Evolutionary conservation across 2,113 vertebrate species (phyloP).

Genomic region (Psilopogon haemacephalus): DNA sequence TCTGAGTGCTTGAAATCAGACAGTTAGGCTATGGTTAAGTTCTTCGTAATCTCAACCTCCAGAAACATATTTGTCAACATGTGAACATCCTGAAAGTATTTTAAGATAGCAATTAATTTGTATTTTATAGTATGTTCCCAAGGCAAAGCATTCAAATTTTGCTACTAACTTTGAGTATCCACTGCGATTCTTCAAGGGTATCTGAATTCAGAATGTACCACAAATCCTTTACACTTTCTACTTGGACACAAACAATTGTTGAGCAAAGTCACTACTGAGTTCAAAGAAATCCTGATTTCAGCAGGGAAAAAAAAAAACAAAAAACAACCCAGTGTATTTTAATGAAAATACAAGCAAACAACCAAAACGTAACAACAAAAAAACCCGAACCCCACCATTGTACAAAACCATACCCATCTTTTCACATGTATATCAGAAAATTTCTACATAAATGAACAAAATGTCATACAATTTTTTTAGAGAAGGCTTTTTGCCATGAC

Average conservation of each 20-base stretch:
- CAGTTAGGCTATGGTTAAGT: background rate
- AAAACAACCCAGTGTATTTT: background rate
- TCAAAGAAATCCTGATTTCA: background rate
- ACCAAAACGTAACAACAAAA: too few relatives aligned
- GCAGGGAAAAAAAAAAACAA: background rate
- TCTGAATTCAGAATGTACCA: background rate
- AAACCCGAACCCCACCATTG: background rate
- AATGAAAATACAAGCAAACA: background rate
- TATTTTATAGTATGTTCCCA: background rate
- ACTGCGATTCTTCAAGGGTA: background rate
- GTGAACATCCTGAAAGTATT: background rate
- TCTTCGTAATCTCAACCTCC: background rate
- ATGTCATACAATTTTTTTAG: background rate
- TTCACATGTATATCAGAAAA: background rate
- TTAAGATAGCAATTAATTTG: background rate
- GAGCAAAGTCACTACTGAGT: background rate
- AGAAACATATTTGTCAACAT: background rate
- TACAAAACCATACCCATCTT: background rate
- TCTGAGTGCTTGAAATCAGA: background rate
- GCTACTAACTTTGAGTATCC: background rate
- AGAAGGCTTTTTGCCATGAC: background rate
- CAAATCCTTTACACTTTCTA: background rate
- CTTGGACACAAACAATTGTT: background rate
- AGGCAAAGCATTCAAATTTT: background rate
- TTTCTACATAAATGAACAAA: background rate